These are phyloP conservation scores for Suillia variegata DNA, from an alignment of 2,888 invertebrate species.

Conservation along the genomic window DNA sequence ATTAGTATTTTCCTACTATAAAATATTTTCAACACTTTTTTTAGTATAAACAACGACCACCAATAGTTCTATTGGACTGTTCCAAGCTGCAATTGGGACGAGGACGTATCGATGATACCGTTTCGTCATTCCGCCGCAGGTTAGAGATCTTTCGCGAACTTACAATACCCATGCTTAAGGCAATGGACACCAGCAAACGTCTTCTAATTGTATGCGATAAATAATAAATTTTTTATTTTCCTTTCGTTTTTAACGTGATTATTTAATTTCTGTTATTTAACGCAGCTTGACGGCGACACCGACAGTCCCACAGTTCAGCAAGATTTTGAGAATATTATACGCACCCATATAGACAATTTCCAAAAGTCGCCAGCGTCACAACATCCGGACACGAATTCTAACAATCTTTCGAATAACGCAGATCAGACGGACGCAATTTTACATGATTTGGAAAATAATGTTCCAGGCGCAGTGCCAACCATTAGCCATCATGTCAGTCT, in stretches of 20 bases:
- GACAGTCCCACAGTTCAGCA: conserved; percentile 78
- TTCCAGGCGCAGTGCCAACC: conserved; percentile 61
- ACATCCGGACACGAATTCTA: conserved; percentile 12
- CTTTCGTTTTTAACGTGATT: neutral
- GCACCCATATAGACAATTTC: conserved; percentile 71
- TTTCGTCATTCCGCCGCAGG: conserved; percentile 81
- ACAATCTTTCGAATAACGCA: conserved; percentile 33
- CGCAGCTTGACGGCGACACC: conserved; percentile 85
- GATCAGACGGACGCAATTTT: conserved; percentile 55
- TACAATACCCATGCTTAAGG: conserved; percentile 87
- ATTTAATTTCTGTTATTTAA: conserved; percentile 10
- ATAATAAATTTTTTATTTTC: conserved; percentile 30
- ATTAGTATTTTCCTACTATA: too few species aligned
- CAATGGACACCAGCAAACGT: conserved; percentile 79
- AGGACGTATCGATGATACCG: conserved; percentile 83
- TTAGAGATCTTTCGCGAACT: conserved; percentile 86
- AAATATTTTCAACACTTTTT: conserved; percentile 35
- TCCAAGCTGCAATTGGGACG: conserved; percentile 87
- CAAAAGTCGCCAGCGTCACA: conserved; percentile 32
- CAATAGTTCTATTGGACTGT: conserved; percentile 85
- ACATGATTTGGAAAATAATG: conserved; percentile 59
- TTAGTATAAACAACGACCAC: conserved; percentile 78
- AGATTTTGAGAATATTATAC: conserved; percentile 74
- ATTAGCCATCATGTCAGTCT: conserved; percentile 61
- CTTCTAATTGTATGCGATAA: conserved; percentile 86